phyloP scores from a whole-genome alignment of 2,888 invertebrate species.

The Diogma glabrata region DNA sequence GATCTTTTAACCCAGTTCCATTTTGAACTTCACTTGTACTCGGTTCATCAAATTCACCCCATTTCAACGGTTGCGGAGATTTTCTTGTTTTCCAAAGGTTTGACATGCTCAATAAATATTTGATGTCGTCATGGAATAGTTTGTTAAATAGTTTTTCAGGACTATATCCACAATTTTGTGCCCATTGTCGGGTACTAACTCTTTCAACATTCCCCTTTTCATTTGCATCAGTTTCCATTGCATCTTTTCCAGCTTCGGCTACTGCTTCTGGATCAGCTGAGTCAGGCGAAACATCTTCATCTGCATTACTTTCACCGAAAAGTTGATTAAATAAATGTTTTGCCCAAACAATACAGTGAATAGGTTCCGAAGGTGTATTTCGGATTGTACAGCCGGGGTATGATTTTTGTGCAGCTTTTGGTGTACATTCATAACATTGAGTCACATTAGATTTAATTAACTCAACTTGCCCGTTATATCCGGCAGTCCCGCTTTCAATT shows the following conservation, averaged over 20 bases:
- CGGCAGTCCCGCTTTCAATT: conserved; percentile 94
- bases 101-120: conserved; percentile 86
- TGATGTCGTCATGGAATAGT: conserved; percentile 88
- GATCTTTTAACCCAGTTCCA: conserved; percentile 52
- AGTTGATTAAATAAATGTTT: conserved; percentile 97
- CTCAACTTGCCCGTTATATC: conserved; percentile 94
- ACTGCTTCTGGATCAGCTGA: conserved; percentile 88
- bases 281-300: conserved; percentile 97
- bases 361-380: conserved; percentile 97
- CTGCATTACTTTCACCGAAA: conserved; percentile 93
- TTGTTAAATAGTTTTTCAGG: conserved; percentile 80
- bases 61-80: conserved; percentile 69
- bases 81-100: conserved; percentile 89
- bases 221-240: conserved; percentile 34
- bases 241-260: conserved; percentile 52
- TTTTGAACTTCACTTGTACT: conserved; percentile 41
- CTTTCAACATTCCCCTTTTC: conserved; percentile 42
- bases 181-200: conserved; percentile 80
- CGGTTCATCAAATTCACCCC: conserved; percentile 51
- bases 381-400: conserved; percentile 98
- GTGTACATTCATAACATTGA: conserved; percentile 95
- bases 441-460: conserved; percentile 74
- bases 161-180: conserved; percentile 69
- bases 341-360: conserved; percentile 99
- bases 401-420: conserved; percentile 80